phyloP scores from a whole-genome alignment of 30 jellyfish, hydroid and myxozoan species.

The Aurelia aurita complex sp. Pacific region DNA sequence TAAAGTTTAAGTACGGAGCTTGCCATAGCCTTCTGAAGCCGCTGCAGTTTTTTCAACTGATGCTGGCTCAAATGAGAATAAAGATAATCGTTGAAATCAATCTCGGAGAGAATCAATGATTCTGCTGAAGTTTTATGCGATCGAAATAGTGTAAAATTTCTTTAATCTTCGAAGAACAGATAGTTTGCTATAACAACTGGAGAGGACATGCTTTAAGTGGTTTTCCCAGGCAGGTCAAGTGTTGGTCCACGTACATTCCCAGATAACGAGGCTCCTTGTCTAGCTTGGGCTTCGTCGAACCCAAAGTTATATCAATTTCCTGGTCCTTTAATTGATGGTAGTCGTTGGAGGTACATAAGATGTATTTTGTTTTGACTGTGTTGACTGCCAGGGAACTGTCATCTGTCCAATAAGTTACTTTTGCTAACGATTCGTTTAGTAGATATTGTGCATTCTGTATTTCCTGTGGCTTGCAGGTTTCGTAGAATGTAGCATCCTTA shows the following conservation, averaged over 20 bases:
- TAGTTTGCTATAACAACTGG: constrained; percentile 25
- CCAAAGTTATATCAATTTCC: constrained; percentile 29
- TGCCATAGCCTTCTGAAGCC: no score
- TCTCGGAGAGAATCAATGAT: constrained; percentile 17
- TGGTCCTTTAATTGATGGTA: constrained; percentile 31
- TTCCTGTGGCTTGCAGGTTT: constrained; percentile 54
- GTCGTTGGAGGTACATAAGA: constrained; percentile 54
- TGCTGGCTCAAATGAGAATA: constrained; percentile 32
- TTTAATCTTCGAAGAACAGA: constrained; percentile 18
- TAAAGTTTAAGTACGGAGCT: no score
- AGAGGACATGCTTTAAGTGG: constrained; percentile 13
- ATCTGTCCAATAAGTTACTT: constrained; percentile 51
- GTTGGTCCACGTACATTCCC: constrained; percentile 56
- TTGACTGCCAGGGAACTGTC: constrained; percentile 55
- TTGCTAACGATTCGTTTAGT: constrained; percentile 27
- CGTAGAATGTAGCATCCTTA: constrained; percentile 67
- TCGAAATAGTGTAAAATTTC: constrained; percentile 6
- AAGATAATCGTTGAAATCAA: constrained; percentile 13
- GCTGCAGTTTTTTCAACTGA: constrained; percentile 29
- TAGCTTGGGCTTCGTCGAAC: constrained; percentile 49
- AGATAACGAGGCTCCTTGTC: constrained; percentile 52
- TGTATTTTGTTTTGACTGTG: constrained; percentile 51
- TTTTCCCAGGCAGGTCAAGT: constrained; percentile 38
- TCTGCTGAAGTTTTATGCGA: constrained; percentile 15
- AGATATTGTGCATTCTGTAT: not conserved